phyloP scores from a whole-genome alignment of 2,797 vertebrate species.

The Bufotes viridis region DNA sequence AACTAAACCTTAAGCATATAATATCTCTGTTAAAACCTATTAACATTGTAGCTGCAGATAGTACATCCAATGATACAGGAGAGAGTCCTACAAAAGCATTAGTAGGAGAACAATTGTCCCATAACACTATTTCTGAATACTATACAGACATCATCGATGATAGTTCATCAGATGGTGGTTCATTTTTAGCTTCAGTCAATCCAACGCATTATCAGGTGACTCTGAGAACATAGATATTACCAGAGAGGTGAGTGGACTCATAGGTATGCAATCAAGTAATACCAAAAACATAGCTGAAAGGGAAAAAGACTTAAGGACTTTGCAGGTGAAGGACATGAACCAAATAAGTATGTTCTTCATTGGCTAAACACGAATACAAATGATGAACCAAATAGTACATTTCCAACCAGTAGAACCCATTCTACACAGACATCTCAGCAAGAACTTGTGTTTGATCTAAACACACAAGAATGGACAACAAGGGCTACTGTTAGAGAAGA shows the following conservation, averaged over 20 bases:
- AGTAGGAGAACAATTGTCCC: background rate
- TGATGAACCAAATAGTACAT: background rate
- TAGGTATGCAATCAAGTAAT: background rate
- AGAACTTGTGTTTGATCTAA: slow-evolving; percentile 3
- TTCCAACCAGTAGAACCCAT: background rate
- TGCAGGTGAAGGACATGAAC: background rate
- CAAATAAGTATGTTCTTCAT: slow-evolving; percentile 10
- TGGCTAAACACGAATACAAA: slow-evolving; percentile 4
- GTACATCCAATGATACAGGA: background rate
- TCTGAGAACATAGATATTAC: background rate
- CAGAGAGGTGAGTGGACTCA: background rate
- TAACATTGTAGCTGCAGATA: background rate
- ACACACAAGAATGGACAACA: background rate
- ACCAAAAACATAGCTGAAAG: background rate
- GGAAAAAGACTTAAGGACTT: background rate
- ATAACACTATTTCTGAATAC: slow-evolving; percentile 16
- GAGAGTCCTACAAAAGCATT: background rate
- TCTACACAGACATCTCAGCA: background rate
- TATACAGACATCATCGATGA: background rate
- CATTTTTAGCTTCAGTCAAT: slow-evolving; percentile 73
- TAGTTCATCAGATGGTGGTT: slow-evolving; percentile 68
- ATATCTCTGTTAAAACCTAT: slow-evolving; percentile 27
- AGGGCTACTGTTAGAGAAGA: background rate
- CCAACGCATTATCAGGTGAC: slow-evolving; percentile 64
- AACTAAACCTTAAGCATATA: slow-evolving; percentile 15